These are phyloP conservation scores for Tanypteryx hageni DNA, from an alignment of 2,888 invertebrate genomes.

Conservation along the genomic window DNA sequence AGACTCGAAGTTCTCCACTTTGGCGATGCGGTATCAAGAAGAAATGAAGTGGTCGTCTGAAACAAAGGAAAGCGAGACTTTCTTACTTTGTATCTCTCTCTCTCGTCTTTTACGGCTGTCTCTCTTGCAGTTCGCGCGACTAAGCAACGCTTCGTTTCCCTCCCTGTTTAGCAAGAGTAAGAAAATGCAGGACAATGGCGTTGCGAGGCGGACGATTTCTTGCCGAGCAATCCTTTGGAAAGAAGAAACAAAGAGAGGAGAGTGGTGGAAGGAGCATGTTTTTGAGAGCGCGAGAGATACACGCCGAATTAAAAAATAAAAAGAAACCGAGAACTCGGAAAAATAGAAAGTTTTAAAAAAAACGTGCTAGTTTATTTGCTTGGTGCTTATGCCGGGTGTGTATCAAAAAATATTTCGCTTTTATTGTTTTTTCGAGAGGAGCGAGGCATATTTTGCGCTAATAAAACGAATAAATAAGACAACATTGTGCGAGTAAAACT, in stretches of 20 bases:
- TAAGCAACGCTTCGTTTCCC: no score
- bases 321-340: not conserved
- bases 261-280: not conserved
- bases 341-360: not conserved
- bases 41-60: no score
- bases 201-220: not conserved
- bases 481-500: not conserved
- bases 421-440: not conserved
- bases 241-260: not conserved
- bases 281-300: no score
- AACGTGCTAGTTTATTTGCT: not conserved
- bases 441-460: not conserved
- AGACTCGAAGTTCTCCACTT: no score
- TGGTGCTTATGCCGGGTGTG: not conserved
- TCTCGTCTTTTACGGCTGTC: no score
- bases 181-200: not conserved
- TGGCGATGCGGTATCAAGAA: no score
- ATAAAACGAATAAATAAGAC: no score
- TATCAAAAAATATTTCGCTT: not conserved
- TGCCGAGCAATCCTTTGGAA: conserved; percentile 6
- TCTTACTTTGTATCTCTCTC: no score
- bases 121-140: no score
- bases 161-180: no score
- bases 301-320: no score
- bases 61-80: no score